phyloP scores from a whole-genome alignment of 2,888 invertebrate species.

The Troides helena region DNA sequence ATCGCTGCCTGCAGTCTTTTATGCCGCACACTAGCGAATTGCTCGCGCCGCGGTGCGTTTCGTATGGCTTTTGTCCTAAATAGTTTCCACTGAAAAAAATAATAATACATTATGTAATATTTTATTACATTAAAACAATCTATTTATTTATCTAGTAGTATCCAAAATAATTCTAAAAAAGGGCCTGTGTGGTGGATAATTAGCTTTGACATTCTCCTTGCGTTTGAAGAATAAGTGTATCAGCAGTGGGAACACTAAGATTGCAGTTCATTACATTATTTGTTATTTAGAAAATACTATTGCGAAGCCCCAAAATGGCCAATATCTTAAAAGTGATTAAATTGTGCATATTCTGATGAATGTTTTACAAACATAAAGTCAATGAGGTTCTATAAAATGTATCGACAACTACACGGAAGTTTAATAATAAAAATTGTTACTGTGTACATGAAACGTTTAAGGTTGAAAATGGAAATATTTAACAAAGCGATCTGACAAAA shows the following conservation, averaged over 20 bases:
- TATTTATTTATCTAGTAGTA: background rate
- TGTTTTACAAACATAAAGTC: background rate
- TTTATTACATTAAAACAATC: background rate
- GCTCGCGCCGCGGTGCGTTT: constrained; percentile 34
- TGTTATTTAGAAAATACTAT: too few relatives aligned
- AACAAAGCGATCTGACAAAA: background rate
- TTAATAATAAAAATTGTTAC: background rate
- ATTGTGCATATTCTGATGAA: background rate
- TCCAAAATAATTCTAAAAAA: background rate
- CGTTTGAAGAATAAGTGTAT: too few relatives aligned
- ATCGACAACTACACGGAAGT: background rate
- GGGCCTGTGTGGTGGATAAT: too few relatives aligned
- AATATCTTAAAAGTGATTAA: too few relatives aligned
- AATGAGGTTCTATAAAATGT: background rate
- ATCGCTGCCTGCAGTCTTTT: constrained; percentile 45
- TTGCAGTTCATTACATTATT: too few relatives aligned
- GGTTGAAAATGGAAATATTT: background rate
- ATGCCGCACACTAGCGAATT: constrained; percentile 44
- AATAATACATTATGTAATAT: background rate
- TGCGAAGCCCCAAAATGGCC: too few relatives aligned
- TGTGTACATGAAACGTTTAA: background rate
- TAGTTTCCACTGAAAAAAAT: constrained; percentile 54
- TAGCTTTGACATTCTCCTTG: too few relatives aligned
- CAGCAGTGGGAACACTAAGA: too few relatives aligned
- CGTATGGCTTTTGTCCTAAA: constrained; percentile 50